phyloP scores from a whole-genome alignment of 2,888 invertebrate species.

The Orchesellides sinensis region DNA sequence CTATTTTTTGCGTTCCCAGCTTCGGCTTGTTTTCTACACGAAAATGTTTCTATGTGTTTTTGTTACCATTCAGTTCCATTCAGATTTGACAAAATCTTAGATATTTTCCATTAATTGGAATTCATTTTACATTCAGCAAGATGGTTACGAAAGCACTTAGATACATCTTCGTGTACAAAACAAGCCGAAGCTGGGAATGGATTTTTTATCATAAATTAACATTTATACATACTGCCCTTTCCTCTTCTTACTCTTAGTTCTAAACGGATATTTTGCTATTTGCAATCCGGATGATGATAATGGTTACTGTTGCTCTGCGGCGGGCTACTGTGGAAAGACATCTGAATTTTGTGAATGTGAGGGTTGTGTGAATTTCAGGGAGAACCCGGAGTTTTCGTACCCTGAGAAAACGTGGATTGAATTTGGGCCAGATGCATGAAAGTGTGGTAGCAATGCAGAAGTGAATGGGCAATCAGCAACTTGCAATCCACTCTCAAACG shows the following conservation, averaged over 20 bases:
- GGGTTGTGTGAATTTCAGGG: slow-evolving; percentile 19
- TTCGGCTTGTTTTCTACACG: too few relatives aligned
- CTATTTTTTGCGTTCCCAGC: too few relatives aligned
- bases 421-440: not conserved
- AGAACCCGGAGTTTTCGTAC: slow-evolving; percentile 19
- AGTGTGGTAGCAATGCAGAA: slow-evolving; percentile 1
- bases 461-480: not conserved
- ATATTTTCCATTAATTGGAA: not conserved
- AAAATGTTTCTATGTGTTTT: too few relatives aligned
- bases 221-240: too few relatives aligned
- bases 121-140: too few relatives aligned
- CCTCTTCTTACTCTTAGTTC: too few relatives aligned
- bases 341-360: slow-evolving; percentile 25
- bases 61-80: too few relatives aligned
- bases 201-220: too few relatives aligned
- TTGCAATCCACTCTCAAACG: slow-evolving; percentile 14
- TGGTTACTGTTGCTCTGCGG: slow-evolving; percentile 12
- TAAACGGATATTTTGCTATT: slow-evolving; percentile 12
- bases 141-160: too few relatives aligned
- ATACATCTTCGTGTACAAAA: too few relatives aligned
- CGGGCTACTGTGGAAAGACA: slow-evolving; percentile 16
- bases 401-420: slow-evolving; percentile 18
- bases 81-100: not conserved
- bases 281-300: slow-evolving; percentile 33
- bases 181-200: too few relatives aligned